Evolutionary conservation across 2,113 vertebrate genomes (phyloP).

Genomic region (Motacilla alba): DNA sequence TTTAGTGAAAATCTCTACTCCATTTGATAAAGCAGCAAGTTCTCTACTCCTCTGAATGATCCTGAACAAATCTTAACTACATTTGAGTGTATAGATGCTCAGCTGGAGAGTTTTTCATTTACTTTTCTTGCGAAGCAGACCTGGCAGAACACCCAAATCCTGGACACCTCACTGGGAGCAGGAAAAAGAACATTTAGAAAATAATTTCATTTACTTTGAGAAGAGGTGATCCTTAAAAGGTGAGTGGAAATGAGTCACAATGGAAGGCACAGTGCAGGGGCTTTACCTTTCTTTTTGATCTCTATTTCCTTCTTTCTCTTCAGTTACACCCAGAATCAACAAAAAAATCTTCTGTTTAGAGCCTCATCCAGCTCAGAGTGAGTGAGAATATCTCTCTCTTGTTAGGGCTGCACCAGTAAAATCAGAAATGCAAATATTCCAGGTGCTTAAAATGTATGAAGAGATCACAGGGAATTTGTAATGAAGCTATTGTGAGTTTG

Average conservation of each 20-base stretch:
- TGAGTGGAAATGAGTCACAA: neutral
- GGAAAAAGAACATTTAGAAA: neutral
- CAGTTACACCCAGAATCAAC: neutral
- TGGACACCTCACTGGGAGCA: neutral
- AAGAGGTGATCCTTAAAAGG: neutral
- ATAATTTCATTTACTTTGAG: neutral
- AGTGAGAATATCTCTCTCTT: neutral
- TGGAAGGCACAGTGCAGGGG: neutral
- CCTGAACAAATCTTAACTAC: neutral
- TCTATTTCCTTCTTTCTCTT: neutral
- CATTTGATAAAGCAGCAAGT: neutral
- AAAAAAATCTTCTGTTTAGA: neutral
- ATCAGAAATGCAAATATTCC: constrained; percentile 14
- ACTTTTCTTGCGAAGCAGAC: neutral
- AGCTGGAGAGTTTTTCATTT: neutral
- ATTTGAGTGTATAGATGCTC: neutral
- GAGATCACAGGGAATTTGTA: neutral
- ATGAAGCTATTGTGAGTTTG: neutral
- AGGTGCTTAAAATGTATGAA: constrained; percentile 4
- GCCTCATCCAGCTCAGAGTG: neutral
- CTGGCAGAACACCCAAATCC: neutral
- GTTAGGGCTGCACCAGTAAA: neutral
- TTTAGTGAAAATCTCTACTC: neutral
- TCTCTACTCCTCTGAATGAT: neutral
- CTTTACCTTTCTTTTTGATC: neutral